A percentile compares a stretch with the other conserved stretches of the same genome.
phyloP scores from a whole-genome alignment of 1,140 invertebrate species.

The Dinothrombium tinctorium region DNA sequence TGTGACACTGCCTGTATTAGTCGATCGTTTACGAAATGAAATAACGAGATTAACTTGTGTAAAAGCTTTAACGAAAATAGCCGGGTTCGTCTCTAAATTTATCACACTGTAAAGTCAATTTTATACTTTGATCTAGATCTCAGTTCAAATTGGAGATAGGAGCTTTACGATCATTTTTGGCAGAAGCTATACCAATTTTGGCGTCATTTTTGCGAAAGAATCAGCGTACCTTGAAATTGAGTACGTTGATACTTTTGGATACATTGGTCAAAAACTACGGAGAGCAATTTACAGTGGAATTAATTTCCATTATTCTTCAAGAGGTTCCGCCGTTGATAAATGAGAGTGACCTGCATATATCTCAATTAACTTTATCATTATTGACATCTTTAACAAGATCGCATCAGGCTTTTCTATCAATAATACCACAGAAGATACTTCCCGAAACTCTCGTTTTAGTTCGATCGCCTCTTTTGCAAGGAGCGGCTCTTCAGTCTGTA shows the following conservation, averaged over 20 bases:
- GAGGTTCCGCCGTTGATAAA: slow-evolving; percentile 71
- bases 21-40: slow-evolving; percentile 83
- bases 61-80: slow-evolving; percentile 80
- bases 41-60: slow-evolving; percentile 87
- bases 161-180: slow-evolving; percentile 61
- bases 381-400: slow-evolving; percentile 25
- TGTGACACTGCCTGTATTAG: slow-evolving; percentile 69
- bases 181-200: slow-evolving; percentile 66
- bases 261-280: slow-evolving; percentile 65
- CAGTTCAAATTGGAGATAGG: slow-evolving; percentile 60
- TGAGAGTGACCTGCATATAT: slow-evolving; percentile 84
- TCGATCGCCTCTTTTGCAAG: slow-evolving; percentile 66
- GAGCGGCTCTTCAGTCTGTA: slow-evolving; percentile 58
- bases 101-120: background rate
- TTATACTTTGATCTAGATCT: slow-evolving; percentile 29
- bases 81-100: slow-evolving; percentile 24
- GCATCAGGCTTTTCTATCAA: slow-evolving; percentile 22
- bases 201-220: slow-evolving; percentile 90
- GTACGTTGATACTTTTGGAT: slow-evolving; percentile 67
- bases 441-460: slow-evolving; percentile 65
- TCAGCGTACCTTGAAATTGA: slow-evolving; percentile 75
- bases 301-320: slow-evolving; percentile 47
- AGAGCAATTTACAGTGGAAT: slow-evolving; percentile 33
- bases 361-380: slow-evolving; percentile 28
- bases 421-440: slow-evolving; percentile 32